Base-by-base conservation (phyloP, 1,140 invertebrate species). In the Leptopilina clavipes region DNA sequence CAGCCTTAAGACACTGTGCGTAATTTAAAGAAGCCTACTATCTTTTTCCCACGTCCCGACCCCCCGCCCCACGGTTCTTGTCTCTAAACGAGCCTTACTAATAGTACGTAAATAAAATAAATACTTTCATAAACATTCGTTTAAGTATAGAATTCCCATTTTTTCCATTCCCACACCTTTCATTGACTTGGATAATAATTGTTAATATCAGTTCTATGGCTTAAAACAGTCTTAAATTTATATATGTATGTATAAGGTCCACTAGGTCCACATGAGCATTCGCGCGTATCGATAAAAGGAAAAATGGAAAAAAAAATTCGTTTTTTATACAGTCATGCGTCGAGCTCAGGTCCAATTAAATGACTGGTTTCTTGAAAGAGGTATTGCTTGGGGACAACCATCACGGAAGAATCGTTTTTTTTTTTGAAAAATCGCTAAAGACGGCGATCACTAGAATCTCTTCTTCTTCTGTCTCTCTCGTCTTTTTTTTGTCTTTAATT, bases 161-260 rank as follows among this genome's bases (percentile, higher is more conserved):
- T 76, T 76, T 40, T 79, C 70, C 75, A 78, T 71, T 37, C 70
- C 75, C 70, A 76, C 40, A 79, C 59, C 71, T 80, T 78, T 72
- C 84, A 82, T 84, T 85, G 84, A 85, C 81, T 85, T 82, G 74
- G 75, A 81, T 79, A 73, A 71, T 79, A 77, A 77, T 73, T 70
- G 76, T 77, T 84, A 85, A 85, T 85, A 86, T 84, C 85, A 88
- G 81, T 85, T 86, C 81, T 86, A 86, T 86, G 86, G 84, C 84
- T 86, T 85, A 82, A 80, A 80, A 88, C 84, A 87, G 86, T 87
- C 86, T 87, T 87, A 84, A 84, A 83, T 84, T 83, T 82, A 74
- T 12, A 54, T 65, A 65, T 65, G 56, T 59, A 59, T 59, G 59
- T 65, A 65, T 82, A 85, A 82, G 80, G 79, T 84, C 74, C 78